A percentile compares a stretch with the other conserved stretches of the same genome.
Evolutionary conservation across 2,797 vertebrate species (phyloP).

Genomic region (Coreius guichenoti): DNA sequence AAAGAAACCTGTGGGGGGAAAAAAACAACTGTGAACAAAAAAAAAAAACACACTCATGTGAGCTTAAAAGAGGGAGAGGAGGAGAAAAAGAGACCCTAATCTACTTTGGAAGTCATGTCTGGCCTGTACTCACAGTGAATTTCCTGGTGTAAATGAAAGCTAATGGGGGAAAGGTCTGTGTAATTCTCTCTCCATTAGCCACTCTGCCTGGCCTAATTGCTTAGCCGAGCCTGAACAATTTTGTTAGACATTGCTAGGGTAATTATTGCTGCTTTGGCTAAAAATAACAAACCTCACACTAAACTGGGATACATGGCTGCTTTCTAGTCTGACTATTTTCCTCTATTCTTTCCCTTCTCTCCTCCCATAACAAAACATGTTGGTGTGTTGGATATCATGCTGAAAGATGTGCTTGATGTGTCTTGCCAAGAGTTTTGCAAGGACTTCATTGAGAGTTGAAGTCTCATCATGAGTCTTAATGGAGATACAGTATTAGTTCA

Average conservation of each 20-base stretch:
- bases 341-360: not conserved
- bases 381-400: not conserved
- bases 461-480: constrained; percentile 3
- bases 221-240: constrained; percentile 81
- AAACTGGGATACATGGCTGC: constrained; percentile 60
- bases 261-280: constrained; percentile 79
- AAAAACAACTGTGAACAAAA: not conserved
- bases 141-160: constrained; percentile 80
- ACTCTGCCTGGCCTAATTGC: constrained; percentile 79
- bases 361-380: not conserved
- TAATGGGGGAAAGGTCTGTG: constrained; percentile 80
- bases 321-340: constrained; percentile 24
- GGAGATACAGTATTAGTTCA: not conserved
- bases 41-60: not conserved
- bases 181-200: constrained; percentile 81
- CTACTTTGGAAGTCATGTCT: constrained; percentile 76
- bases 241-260: constrained; percentile 77
- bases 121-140: constrained; percentile 73
- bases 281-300: constrained; percentile 73
- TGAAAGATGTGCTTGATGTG: not conserved
- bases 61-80: constrained; percentile 15
- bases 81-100: constrained; percentile 62
- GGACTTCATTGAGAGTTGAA: not conserved
- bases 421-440: not conserved
- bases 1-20: not conserved